These are phyloP conservation scores for Eurosta solidaginis DNA, from an alignment of 1,140 invertebrate genomes.

Conservation along the genomic window DNA sequence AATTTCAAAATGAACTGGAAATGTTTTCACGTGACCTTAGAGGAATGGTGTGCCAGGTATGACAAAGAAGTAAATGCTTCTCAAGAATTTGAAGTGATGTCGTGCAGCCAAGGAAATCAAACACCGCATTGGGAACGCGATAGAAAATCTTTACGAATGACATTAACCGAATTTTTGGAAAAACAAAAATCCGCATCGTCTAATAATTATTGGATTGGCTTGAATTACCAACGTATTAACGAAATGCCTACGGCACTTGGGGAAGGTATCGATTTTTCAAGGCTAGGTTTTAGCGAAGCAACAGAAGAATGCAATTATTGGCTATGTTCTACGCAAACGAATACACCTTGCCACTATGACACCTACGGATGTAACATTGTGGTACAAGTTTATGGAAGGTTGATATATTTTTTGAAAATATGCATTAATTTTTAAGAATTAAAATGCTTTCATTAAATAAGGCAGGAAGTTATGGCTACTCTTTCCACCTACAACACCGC, in stretches of 20 bases:
- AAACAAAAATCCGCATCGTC: slow-evolving; percentile 41
- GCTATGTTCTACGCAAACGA: slow-evolving; percentile 85
- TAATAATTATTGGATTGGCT: slow-evolving; percentile 66
- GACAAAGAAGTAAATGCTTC: slow-evolving; percentile 46
- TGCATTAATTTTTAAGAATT: background rate
- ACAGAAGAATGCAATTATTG: slow-evolving; percentile 82
- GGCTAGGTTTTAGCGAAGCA: slow-evolving; percentile 72
- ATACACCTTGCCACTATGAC: slow-evolving; percentile 93
- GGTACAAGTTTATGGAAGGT: slow-evolving; percentile 85
- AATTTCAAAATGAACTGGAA: slow-evolving; percentile 47
- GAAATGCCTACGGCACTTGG: slow-evolving; percentile 41
- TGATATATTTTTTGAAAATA: slow-evolving; percentile 39
- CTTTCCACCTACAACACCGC: slow-evolving; percentile 79
- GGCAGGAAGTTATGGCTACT: slow-evolving; percentile 89
- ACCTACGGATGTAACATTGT: slow-evolving; percentile 94
- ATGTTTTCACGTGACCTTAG: slow-evolving; percentile 48
- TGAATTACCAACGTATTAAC: slow-evolving; percentile 61
- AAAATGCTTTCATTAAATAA: slow-evolving; percentile 40
- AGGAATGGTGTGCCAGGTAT: slow-evolving; percentile 62
- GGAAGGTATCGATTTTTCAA: slow-evolving; percentile 47
- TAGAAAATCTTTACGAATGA: slow-evolving; percentile 64
- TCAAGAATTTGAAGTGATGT: slow-evolving; percentile 60
- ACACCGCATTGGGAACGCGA: slow-evolving; percentile 78
- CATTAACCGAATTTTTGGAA: slow-evolving; percentile 68
- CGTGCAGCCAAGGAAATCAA: slow-evolving; percentile 53